Evolutionary conservation across 2,797 vertebrate species (phyloP).

Genomic region (Uromys caudimaculatus): DNA sequence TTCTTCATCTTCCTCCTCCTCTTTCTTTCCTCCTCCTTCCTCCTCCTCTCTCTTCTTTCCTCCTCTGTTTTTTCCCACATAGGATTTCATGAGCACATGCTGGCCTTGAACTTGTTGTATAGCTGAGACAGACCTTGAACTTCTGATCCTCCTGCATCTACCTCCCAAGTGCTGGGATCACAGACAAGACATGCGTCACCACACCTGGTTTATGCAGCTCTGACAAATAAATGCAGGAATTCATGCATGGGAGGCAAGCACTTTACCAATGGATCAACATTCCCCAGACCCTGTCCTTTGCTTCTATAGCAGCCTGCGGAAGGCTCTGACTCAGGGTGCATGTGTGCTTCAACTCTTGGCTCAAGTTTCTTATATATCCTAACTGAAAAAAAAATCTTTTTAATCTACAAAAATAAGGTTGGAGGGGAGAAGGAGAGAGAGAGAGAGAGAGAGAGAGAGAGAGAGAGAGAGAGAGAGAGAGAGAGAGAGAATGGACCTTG

Average conservation of each 20-base stretch:
- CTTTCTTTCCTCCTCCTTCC: not conserved
- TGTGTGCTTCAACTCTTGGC: not conserved
- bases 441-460: not conserved
- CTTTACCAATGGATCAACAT: not conserved
- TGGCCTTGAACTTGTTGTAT: not conserved
- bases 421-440: not conserved
- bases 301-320: not conserved
- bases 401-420: constrained; percentile 53
- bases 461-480: not conserved
- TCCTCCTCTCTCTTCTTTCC: not conserved
- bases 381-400: constrained; percentile 5
- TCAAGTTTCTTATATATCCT: constrained; percentile 15
- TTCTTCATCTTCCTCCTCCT: not conserved
- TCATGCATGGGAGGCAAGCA: not conserved
- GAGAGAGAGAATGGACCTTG: not conserved
- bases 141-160: not conserved
- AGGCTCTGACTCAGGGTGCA: not conserved
- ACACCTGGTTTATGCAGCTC: not conserved
- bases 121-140: not conserved
- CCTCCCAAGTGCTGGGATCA: not conserved
- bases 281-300: not conserved
- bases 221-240: not conserved
- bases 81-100: not conserved
- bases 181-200: not conserved
- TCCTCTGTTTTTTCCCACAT: not conserved